Conservation (phyloP, 2,113 vertebrate genomes). For the Podarcis raffonei region DNA sequence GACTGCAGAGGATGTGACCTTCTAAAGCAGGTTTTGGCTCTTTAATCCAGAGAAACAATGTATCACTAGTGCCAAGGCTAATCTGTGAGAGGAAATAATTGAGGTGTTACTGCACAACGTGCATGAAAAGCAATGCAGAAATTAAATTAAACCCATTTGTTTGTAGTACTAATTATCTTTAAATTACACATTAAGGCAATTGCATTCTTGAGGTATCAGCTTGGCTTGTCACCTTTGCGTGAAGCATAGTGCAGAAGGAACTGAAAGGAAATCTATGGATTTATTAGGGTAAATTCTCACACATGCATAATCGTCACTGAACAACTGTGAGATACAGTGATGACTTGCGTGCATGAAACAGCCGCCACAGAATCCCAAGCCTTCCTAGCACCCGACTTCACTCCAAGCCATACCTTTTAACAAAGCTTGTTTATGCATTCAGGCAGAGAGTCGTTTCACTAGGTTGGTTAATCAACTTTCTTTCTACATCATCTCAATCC, state of each 20-base stretch:
- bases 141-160: conserved; percentile 74
- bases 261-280: not conserved
- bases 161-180: conserved; percentile 71
- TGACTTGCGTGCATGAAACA: not conserved
- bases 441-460: too few relatives aligned
- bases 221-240: conserved; percentile 16
- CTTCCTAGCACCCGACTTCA: not conserved
- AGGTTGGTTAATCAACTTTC: not conserved
- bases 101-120: conserved; percentile 58
- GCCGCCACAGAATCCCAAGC: not conserved
- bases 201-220: conserved; percentile 51
- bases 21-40: conserved; percentile 86
- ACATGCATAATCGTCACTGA: not conserved
- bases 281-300: not conserved
- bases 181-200: conserved; percentile 71
- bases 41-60: conserved; percentile 91
- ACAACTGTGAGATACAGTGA: not conserved
- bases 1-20: conserved; percentile 93
- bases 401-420: not conserved
- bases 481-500: conserved; percentile 17
- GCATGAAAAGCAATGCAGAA: conserved; percentile 64
- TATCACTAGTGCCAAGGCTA: conserved; percentile 95
- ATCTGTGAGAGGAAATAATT: conserved; percentile 74
- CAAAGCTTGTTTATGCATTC: not conserved
- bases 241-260: not conserved